A percentile compares a stretch with the other conserved stretches of the same genome.
These are phyloP conservation scores for Pseudomyrmex cubaensis DNA, from an alignment of 1,140 invertebrate genomes.

Conservation along the genomic window DNA sequence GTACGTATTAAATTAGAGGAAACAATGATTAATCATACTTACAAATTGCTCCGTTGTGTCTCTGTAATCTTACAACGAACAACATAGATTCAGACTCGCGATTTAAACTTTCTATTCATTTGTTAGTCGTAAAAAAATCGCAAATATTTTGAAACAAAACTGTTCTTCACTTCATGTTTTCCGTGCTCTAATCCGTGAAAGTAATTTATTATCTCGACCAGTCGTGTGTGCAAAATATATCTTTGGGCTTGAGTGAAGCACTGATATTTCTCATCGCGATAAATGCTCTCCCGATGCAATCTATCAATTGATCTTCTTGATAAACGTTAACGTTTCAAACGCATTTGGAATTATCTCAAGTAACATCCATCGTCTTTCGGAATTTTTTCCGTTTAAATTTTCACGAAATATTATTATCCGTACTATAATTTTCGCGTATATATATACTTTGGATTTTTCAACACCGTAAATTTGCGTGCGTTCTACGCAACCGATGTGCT, in stretches of 20 bases:
- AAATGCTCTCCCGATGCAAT: constrained; percentile 26
- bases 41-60: too few species aligned
- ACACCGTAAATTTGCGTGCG: neutral
- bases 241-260: neutral
- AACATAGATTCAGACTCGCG: neutral
- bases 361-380: too few species aligned
- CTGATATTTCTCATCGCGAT: neutral
- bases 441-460: neutral
- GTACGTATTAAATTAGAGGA: too few species aligned
- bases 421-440: neutral
- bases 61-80: too few species aligned
- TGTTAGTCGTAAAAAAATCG: constrained; percentile 82
- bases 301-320: neutral
- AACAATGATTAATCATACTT: too few species aligned
- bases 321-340: neutral
- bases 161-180: constrained; percentile 83
- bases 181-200: constrained; percentile 55
- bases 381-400: too few species aligned
- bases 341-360: neutral
- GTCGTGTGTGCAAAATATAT: neutral
- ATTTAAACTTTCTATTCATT: constrained; percentile 68
- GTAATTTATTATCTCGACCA: constrained; percentile 54
- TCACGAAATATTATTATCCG: too few species aligned
- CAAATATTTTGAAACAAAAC: constrained; percentile 78
- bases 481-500: too few species aligned